Base-by-base conservation (phyloP, 35 echinoderm and acorn worm genomes). In the Lytechinus variegatus region DNA sequence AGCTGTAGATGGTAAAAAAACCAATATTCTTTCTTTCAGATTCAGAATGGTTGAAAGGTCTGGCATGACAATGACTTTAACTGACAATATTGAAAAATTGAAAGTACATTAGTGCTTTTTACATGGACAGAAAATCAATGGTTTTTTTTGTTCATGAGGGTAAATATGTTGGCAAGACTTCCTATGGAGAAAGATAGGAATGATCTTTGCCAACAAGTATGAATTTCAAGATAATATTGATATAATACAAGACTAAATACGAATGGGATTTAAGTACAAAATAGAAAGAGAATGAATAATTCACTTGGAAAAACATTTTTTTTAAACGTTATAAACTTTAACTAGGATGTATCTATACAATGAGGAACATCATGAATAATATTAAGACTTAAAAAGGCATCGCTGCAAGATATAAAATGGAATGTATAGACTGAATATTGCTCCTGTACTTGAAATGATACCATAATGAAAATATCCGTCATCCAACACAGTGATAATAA, bases 191-290 rank as follows among this genome's bases (percentile, higher is more conserved):
- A 16, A 79, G n/a, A 79, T 79, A 16, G 19, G 66, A n/a, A 79
- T 21, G 24, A 24, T 79, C 66, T 24, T 24, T 79, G 66, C 66
- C 14, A 79, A 79, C 66, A 79, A 24, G 19, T 79, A 79, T 7
- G 16, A 79, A 79, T 8, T 79, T 79, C 3, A 8, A 79, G 66
- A 24, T 24, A 79, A 79, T 79, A 79, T 79, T 24, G 2, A 24
- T 79, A 79, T 79, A 79, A 79, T 79, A 79, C 66, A 79, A 79
- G 66, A 79, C 19, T 79, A 79, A 79, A 79, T 79, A 79, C 24
- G 19, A 79, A 79, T 79, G 66, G 66, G 66, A 24, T 4, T 79
- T 79, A 79, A 79, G 66, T 79, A 79, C 66, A 79, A n/a, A 79
- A 79, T 79, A 79, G 16, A 8, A 79, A 79, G 66, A 79, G 66